A percentile compares a stretch with the other conserved stretches of the same genome.
Evolutionary conservation across 2,113 vertebrate species (phyloP).

Genomic region (Solenodon paradoxus): DNA sequence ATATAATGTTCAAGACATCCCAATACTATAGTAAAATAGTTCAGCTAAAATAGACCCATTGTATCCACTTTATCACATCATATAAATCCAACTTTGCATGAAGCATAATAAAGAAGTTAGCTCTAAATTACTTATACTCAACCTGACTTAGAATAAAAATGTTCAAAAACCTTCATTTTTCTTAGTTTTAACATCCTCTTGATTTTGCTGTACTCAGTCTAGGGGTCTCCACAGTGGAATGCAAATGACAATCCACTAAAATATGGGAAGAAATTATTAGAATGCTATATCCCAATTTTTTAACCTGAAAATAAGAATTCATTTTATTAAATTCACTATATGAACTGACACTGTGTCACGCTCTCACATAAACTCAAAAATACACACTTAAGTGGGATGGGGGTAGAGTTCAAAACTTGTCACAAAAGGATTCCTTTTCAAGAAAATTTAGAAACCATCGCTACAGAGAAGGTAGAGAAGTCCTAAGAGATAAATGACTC

Average conservation of each 20-base stretch:
- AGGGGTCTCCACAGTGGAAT: not conserved
- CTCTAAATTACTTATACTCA: not conserved
- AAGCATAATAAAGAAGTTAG: not conserved
- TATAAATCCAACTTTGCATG: not conserved
- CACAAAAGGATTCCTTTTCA: constrained; percentile 13
- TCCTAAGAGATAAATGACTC: not conserved
- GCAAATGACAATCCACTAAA: not conserved
- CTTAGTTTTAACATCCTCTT: not conserved
- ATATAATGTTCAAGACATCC: constrained; percentile 2
- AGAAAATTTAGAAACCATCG: not conserved
- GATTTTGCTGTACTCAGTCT: not conserved
- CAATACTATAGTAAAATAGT: constrained; percentile 4
- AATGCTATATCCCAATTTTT: not conserved
- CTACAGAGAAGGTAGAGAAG: not conserved
- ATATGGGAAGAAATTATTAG: not conserved
- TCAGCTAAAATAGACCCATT: not conserved
- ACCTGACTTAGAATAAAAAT: constrained; percentile 6
- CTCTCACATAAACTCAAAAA: constrained; percentile 3
- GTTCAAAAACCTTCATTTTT: not conserved
- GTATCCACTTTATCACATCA: not conserved
- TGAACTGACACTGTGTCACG: not conserved
- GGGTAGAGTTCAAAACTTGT: not conserved
- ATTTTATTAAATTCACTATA: constrained; percentile 4
- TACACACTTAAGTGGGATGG: not conserved
- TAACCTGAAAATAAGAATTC: constrained; percentile 24